Conservation (phyloP, 1,140 invertebrate species). For the Diorhabda carinulata region DNA sequence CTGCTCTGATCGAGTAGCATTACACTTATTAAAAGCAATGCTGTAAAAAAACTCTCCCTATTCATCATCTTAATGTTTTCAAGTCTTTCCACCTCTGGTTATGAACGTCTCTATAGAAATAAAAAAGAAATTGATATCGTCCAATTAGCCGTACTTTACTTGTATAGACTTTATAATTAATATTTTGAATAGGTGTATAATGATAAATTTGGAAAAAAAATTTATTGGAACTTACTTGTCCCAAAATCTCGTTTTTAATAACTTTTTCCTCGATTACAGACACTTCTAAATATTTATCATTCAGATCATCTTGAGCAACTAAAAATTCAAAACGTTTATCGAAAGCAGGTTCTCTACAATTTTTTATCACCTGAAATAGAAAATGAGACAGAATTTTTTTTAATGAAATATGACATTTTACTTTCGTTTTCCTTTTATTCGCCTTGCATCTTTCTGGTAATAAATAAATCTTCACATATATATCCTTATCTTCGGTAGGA, state of each 20-base stretch:
- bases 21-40: too few species aligned
- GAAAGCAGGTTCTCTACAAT: conserved; percentile 84
- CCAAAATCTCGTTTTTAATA: conserved; percentile 27
- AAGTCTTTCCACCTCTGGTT: not conserved
- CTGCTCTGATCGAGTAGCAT: too few species aligned
- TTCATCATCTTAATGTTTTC: not conserved
- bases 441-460: conserved; percentile 82
- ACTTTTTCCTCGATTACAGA: conserved; percentile 28
- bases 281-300: conserved; percentile 25
- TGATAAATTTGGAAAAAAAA: not conserved
- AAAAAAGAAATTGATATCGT: not conserved
- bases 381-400: not conserved
- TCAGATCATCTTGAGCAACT: conserved; percentile 60
- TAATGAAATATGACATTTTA: conserved; percentile 42
- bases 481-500: conserved; percentile 82
- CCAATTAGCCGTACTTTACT: not conserved
- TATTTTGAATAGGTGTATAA: not conserved
- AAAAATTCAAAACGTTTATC: conserved; percentile 87
- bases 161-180: not conserved
- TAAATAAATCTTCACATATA: conserved; percentile 90
- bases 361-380: conserved; percentile 65
- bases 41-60: not conserved
- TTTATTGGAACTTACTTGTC: conserved; percentile 20
- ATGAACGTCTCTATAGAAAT: not conserved
- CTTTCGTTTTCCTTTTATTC: conserved; percentile 83